Base-by-base conservation (phyloP, 1,140 invertebrate species). In the Aphidius gifuensis region DNA sequence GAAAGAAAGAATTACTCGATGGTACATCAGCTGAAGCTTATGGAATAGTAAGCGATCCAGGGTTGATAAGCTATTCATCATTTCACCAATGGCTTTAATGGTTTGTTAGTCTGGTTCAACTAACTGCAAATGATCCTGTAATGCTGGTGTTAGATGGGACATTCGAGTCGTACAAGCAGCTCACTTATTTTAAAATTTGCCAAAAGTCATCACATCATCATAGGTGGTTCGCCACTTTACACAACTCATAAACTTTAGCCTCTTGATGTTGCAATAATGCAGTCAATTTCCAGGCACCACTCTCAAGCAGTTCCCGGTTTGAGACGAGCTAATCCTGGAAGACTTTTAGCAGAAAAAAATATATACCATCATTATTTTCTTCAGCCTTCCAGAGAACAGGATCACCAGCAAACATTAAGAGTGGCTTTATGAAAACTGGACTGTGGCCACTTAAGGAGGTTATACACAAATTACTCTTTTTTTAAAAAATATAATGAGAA, bases 391-490 rank as follows among this genome's bases (percentile, higher is more conserved):
- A 47, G n/a, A n/a, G n/a, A n/a, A n/a, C n/a, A n/a, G n/a, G n/a
- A n/a, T n/a, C n/a, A n/a, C n/a, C n/a, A n/a, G 56, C 71, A 67
- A 77, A 71, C 69, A 71, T 69, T 48, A 64, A 72, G 44, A 66
- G 71, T 69, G 73, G 72, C 39, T 79, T 78, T 66, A 59, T 64
- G 65, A 64, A 51, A 50, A 66, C 69, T 59, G 75, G 74, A 58
- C 69, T 80, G 56, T 76, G 70, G 66, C 75, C 77, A 40, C 48
- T 71, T 11, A 72, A 77, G n/a, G n/a, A n/a, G n/a, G n/a, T n/a
- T n/a, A n/a, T n/a, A n/a, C n/a, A n/a, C n/a, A n/a, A n/a, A n/a
- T n/a, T n/a, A n/a, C n/a, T n/a, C n/a, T n/a, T n/a, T n/a, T n/a
- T n/a, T n/a, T n/a, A n/a, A n/a, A n/a, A n/a, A n/a, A n/a, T n/a